These are phyloP conservation scores for Cettia cetti DNA, from an alignment of 2,113 vertebrate species.

Conservation along the genomic window DNA sequence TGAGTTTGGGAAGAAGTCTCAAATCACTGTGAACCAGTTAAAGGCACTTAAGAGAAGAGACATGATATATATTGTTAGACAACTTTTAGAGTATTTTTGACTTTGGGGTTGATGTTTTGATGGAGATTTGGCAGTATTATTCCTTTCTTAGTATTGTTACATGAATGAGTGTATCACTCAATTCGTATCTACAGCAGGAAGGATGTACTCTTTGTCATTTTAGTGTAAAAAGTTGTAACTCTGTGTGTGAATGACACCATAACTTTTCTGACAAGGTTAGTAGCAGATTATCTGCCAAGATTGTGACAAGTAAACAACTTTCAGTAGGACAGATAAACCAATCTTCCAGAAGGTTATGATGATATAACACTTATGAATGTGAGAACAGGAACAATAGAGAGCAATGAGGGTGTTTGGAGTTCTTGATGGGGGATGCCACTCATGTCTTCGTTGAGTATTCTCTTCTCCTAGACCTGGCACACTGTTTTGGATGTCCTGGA, in stretches of 20 bases:
- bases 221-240: not conserved
- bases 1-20: not conserved
- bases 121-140: not conserved
- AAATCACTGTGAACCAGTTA: not conserved
- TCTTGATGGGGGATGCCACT: not conserved
- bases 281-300: not conserved
- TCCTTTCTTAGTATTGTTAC: not conserved
- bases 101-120: not conserved
- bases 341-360: slow-evolving; percentile 14
- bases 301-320: slow-evolving; percentile 30
- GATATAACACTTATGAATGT: not conserved
- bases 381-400: not conserved
- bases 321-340: not conserved
- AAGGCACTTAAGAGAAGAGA: not conserved
- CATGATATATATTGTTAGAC: not conserved
- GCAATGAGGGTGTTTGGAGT: not conserved
- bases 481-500: not conserved
- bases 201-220: not conserved
- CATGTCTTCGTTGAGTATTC: not conserved
- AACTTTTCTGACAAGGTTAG: slow-evolving; percentile 37
- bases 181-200: not conserved
- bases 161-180: not conserved
- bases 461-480: not conserved
- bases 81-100: not conserved
- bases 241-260: not conserved